phyloP scores from a whole-genome alignment of 2,888 invertebrate species.

The Vesta saturnalis region DNA sequence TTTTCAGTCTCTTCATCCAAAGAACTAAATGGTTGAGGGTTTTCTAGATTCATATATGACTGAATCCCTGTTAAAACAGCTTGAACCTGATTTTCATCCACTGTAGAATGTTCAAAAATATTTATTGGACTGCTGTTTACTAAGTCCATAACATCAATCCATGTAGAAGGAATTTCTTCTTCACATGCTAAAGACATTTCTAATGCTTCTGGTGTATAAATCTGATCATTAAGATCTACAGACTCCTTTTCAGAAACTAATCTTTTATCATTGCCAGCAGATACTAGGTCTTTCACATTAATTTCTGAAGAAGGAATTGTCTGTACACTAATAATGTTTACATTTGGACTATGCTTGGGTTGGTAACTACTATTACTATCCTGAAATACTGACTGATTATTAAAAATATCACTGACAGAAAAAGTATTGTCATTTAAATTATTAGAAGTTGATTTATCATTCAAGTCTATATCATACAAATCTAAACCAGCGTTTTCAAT shows the following conservation, averaged over 20 bases:
- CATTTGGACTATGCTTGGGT: constrained; percentile 41
- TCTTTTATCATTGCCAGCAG: neutral
- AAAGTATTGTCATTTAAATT: constrained; percentile 44
- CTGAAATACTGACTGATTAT: constrained; percentile 15
- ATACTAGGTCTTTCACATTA: neutral
- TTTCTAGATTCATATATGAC: constrained; percentile 63
- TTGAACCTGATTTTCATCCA: constrained; percentile 67
- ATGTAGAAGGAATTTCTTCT: constrained; percentile 78
- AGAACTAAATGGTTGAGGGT: constrained; percentile 42
- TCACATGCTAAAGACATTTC: constrained; percentile 79
- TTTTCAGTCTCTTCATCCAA: constrained; percentile 12
- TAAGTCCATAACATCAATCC: constrained; percentile 78
- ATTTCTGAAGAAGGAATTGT: constrained; percentile 38
- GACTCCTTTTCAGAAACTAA: constrained; percentile 29
- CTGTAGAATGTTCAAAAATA: constrained; percentile 66
- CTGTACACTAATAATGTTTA: constrained; percentile 51
- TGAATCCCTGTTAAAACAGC: constrained; percentile 74
- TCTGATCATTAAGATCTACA: constrained; percentile 51
- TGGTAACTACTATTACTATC: constrained; percentile 13
- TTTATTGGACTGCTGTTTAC: constrained; percentile 72
- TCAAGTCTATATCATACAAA: constrained; percentile 53
- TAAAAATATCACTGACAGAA: constrained; percentile 46
- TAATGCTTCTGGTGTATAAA: constrained; percentile 68
- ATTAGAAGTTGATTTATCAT: constrained; percentile 36
- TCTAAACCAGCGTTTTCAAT: constrained; percentile 59